These are phyloP conservation scores for Garrulus glandarius DNA, from an alignment of 2,797 vertebrate species.

Conservation along the genomic window DNA sequence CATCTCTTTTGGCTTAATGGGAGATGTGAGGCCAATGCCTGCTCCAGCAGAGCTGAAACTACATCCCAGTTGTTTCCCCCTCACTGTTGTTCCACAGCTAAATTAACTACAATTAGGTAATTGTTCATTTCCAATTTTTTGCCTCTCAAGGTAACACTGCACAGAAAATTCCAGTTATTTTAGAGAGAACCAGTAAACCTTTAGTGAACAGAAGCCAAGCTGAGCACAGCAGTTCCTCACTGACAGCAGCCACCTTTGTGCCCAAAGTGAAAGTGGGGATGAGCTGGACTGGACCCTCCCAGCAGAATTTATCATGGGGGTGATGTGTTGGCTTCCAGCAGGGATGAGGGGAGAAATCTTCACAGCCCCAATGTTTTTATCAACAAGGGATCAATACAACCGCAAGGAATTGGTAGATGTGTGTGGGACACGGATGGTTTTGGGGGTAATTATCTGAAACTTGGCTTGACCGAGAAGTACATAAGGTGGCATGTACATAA, in stretches of 20 bases:
- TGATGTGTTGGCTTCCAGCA: not conserved
- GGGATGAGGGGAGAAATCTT: not conserved
- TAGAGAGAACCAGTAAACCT: not conserved
- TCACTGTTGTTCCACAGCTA: not conserved
- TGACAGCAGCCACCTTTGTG: not conserved
- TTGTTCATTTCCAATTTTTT: not conserved
- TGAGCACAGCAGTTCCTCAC: not conserved
- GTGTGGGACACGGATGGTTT: not conserved
- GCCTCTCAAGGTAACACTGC: not conserved
- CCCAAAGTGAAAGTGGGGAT: not conserved
- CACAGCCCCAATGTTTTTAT: not conserved
- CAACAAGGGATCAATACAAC: not conserved
- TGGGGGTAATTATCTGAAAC: not conserved
- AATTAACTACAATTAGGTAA: not conserved
- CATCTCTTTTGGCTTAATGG: not conserved
- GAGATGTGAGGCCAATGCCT: not conserved
- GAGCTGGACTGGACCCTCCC: not conserved
- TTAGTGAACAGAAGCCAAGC: not conserved
- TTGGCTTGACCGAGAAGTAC: not conserved
- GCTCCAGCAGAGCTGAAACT: not conserved
- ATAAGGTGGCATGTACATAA: too few species aligned
- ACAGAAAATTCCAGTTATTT: not conserved
- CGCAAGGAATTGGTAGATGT: not conserved
- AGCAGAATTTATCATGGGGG: not conserved
- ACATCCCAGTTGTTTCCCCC: not conserved